Evolutionary conservation across 2,113 vertebrate species (phyloP).

Genomic region (Sorex fumeus): DNA sequence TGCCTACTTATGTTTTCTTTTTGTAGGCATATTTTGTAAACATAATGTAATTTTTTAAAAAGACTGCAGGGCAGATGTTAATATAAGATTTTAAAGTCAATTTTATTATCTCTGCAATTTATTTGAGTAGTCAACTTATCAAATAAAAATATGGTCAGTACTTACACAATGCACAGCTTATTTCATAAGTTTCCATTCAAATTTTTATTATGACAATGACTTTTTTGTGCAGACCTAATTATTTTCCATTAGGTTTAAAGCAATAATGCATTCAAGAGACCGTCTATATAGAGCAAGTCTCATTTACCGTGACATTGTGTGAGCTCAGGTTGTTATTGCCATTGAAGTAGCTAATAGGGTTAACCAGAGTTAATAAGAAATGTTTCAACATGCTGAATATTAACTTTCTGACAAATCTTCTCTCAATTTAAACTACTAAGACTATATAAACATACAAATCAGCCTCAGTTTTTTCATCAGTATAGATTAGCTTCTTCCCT

Average conservation of each 20-base stretch:
- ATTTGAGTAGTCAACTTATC: slow-evolving; percentile 58
- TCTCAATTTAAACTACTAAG: slow-evolving; percentile 65
- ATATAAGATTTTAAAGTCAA: slow-evolving; percentile 58
- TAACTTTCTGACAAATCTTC: slow-evolving; percentile 68
- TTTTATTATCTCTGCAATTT: slow-evolving; percentile 63
- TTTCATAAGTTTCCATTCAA: slow-evolving; percentile 45
- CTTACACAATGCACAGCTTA: slow-evolving; percentile 3
- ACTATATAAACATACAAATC: slow-evolving; percentile 6
- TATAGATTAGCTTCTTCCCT: slow-evolving; percentile 53
- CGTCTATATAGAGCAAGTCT: neutral
- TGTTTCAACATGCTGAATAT: slow-evolving; percentile 6
- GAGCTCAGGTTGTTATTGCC: slow-evolving; percentile 38
- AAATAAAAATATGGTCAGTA: slow-evolving; percentile 68
- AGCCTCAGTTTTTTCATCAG: slow-evolving; percentile 58
- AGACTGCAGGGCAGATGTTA: neutral
- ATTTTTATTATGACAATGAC: slow-evolving; percentile 61
- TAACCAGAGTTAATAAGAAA: slow-evolving; percentile 60
- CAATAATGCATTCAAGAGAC: slow-evolving; percentile 16
- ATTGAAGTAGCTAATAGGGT: slow-evolving; percentile 28
- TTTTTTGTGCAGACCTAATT: slow-evolving; percentile 62
- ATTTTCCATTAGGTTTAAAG: slow-evolving; percentile 61
- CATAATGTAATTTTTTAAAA: neutral
- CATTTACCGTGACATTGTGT: slow-evolving; percentile 49
- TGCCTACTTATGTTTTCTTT: slow-evolving; percentile 16
- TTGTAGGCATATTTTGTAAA: neutral